Evolutionary conservation across 1,140 invertebrate species (phyloP).

Genomic region (Aradophagus sp.): DNA sequence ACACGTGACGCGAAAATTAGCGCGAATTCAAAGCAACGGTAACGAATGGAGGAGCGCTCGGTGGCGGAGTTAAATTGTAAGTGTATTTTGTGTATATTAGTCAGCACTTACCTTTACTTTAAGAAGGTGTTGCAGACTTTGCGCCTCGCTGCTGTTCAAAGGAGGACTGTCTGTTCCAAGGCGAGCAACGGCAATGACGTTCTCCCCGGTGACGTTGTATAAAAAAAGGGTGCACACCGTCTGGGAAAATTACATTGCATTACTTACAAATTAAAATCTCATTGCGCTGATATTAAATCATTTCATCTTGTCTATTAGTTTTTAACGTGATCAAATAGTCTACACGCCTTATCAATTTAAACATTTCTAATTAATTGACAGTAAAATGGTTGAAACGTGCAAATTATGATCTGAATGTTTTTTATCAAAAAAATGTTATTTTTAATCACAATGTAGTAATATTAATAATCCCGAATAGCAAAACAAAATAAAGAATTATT

Average conservation of each 20-base stretch:
- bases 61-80: constrained; percentile 16
- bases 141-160: constrained; percentile 70
- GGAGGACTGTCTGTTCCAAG: constrained; percentile 79
- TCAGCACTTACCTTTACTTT: constrained; percentile 72
- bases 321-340: no score
- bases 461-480: no score
- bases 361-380: no score
- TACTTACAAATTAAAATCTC: constrained; percentile 18
- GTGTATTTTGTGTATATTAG: constrained; percentile 38
- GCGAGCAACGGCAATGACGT: constrained; percentile 88
- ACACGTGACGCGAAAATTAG: neutral
- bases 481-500: no score
- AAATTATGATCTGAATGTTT: no score
- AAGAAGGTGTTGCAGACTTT: constrained; percentile 72
- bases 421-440: no score
- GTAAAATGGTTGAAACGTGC: no score
- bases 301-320: no score
- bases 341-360: no score
- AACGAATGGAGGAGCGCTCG: constrained; percentile 1
- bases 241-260: constrained; percentile 71
- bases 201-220: constrained; percentile 89
- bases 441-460: no score
- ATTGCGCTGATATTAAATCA: no score
- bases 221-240: constrained; percentile 87
- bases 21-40: neutral